phyloP scores from a whole-genome alignment of 1,140 invertebrate species.

The Hyposmocoma kahamanoa region DNA sequence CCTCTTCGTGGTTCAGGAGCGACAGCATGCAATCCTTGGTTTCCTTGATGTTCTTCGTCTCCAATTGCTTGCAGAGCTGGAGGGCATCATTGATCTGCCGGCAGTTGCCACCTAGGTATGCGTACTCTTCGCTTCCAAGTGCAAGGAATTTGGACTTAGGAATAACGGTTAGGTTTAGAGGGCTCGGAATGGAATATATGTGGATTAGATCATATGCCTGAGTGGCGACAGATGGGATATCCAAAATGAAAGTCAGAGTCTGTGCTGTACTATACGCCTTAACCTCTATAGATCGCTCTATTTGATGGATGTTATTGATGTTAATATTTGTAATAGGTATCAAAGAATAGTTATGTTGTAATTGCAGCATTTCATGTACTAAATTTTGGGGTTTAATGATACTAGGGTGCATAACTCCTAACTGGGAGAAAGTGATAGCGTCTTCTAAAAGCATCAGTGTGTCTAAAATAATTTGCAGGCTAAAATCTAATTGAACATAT shows the following conservation, averaged over 20 bases:
- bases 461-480: background rate
- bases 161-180: background rate
- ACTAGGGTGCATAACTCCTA: background rate
- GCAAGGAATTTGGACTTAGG: constrained; percentile 1
- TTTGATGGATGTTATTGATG: background rate
- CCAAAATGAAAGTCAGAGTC: background rate
- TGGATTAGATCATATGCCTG: background rate
- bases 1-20: background rate
- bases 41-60: background rate
- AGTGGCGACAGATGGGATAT: background rate
- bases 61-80: background rate
- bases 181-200: background rate
- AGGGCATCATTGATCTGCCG: background rate
- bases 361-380: background rate
- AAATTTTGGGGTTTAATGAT: background rate
- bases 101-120: background rate
- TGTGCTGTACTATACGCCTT: background rate
- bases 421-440: background rate
- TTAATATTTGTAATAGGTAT: background rate
- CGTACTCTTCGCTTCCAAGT: constrained; percentile 1
- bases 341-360: background rate
- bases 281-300: background rate
- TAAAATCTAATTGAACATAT: background rate
- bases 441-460: background rate
- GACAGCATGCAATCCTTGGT: background rate